Evolutionary conservation across 2,113 vertebrate genomes (phyloP), one percentile per base, ranked within the genome.

Genomic region (Plestiodon gilberti): DNA sequence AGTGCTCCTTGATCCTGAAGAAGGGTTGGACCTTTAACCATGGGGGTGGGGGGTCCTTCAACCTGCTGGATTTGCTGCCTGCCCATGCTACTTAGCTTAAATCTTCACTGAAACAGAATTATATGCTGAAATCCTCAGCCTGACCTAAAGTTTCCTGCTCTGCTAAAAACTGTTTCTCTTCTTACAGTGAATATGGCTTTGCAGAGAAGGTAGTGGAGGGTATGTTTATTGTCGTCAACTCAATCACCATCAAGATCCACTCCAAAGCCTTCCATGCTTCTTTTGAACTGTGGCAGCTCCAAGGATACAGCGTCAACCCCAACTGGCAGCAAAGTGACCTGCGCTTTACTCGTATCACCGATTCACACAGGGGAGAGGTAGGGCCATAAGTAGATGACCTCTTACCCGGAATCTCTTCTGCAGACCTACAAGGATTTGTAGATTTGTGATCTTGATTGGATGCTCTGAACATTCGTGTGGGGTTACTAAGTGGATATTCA

Each of bases 121-220:
- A 40, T 33, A 13, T 14, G 18, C 30, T 78, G 23, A 38, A 28
- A 18, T 59, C 10, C n/a, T 85, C 78, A n/a, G 2, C 33, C 33
- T 83, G 38, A 85, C 0, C 74, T 28, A 18, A 0, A 40, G 64
- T 70, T 20, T 88, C 83, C 48, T 0, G 0, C n/a, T 1, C 0
- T 78, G 15, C 14, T 57, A n/a, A 25, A 77, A 59, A 0, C 23
- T 84, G 67, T 92, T 14, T 43, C 23, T 3, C 13, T 48, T 71
- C 87, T 92, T 82, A 69, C 93, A 99, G 99, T 85, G 99, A 99
- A 95, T 99, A 99, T 61, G 99, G 99, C 92, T 99, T 99, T 96
- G 99, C 99, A 1, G 99, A 99, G 95, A 99, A 99, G 90, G 99
- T 99, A 11, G 99, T 99, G 86, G 99, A 99, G 93, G 99, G 99